Evolutionary conservation across 2,113 vertebrate genomes (phyloP).

Genomic region (Tringa solitaria): DNA sequence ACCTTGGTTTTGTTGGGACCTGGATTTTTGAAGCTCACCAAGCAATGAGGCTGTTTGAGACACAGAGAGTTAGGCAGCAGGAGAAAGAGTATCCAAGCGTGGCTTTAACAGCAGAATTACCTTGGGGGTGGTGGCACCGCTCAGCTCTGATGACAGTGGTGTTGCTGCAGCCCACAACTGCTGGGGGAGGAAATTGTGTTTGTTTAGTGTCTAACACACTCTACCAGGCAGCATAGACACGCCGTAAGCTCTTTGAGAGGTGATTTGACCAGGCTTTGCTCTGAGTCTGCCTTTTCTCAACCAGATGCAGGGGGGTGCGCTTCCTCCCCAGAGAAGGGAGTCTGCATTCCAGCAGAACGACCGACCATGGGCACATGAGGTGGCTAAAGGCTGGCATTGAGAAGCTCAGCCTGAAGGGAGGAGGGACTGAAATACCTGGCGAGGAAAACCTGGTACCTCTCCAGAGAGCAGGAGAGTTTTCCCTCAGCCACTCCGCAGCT

Average conservation of each 20-base stretch:
- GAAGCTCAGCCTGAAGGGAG: neutral
- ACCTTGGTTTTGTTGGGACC: neutral
- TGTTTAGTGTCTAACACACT: neutral
- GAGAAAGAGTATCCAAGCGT: accelerated
- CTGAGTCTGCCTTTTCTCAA: neutral
- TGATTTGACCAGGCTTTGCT: neutral
- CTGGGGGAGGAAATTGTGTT: neutral
- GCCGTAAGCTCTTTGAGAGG: neutral
- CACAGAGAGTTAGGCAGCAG: neutral
- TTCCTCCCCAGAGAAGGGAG: neutral
- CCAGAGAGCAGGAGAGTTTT: neutral
- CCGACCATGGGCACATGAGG: accelerated
- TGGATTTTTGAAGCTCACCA: neutral
- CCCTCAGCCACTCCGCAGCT: neutral
- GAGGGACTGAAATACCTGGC: neutral
- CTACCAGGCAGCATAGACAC: neutral
- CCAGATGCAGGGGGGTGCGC: neutral
- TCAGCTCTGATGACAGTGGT: neutral
- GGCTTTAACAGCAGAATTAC: neutral
- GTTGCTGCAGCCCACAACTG: neutral
- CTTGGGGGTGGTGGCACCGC: neutral
- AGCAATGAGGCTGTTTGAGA: neutral
- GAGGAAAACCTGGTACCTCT: neutral
- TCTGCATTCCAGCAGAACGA: neutral
- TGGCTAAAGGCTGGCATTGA: neutral